Evolutionary conservation across 2,797 vertebrate species (phyloP).

Genomic region (Brotogeris chrysoptera): DNA sequence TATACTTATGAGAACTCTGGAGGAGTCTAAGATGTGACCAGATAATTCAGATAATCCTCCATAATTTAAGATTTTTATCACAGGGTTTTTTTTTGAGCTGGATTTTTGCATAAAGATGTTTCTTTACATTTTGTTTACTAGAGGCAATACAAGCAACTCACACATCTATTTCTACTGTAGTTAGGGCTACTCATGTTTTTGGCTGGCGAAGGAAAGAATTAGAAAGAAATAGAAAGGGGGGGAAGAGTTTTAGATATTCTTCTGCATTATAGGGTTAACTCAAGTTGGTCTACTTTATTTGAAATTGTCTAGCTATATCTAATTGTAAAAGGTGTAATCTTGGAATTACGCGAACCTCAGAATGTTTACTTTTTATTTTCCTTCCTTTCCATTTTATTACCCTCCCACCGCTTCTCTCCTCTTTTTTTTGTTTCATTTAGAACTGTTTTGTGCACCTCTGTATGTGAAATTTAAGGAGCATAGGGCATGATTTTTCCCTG

Average conservation of each 20-base stretch:
- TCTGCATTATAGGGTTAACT: not conserved
- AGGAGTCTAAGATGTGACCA: not conserved
- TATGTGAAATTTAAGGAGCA: not conserved
- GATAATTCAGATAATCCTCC: constrained; percentile 13
- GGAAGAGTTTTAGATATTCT: not conserved
- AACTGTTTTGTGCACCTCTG: not conserved
- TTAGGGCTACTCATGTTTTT: not conserved
- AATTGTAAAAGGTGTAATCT: not conserved
- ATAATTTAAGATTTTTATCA: not conserved
- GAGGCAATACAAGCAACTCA: not conserved
- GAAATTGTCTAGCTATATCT: not conserved
- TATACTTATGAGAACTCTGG: not conserved
- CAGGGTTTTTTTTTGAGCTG: not conserved
- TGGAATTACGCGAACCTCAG: not conserved
- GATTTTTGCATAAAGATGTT: not conserved
- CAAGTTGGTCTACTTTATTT: not conserved
- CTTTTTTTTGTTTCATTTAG: not conserved
- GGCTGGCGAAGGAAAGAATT: not conserved
- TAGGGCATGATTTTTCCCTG: not conserved
- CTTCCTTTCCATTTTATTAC: not conserved
- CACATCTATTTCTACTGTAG: not conserved
- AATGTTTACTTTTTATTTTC: not conserved
- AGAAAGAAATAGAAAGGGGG: not conserved
- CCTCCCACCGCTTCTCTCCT: not conserved
- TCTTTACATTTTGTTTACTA: not conserved